These are phyloP conservation scores for Myotis davidii DNA, from an alignment of 2,113 vertebrate genomes.

Conservation along the genomic window DNA sequence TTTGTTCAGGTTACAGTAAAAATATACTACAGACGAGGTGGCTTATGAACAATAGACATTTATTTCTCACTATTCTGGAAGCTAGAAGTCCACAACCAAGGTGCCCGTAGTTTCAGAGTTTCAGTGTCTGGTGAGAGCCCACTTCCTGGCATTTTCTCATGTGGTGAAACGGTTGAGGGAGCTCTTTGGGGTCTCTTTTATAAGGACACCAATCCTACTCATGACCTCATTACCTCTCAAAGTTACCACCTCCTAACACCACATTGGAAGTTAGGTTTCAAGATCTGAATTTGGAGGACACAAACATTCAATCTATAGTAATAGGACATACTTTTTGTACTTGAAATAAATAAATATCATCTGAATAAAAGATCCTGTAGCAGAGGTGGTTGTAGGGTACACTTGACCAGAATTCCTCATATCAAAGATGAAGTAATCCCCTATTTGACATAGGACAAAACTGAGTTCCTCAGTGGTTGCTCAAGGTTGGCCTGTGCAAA, in stretches of 20 bases:
- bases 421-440: neutral
- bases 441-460: neutral
- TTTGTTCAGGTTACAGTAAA: neutral
- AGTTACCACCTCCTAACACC: neutral
- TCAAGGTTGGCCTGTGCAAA: neutral
- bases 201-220: neutral
- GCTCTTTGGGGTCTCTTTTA: neutral
- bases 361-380: neutral
- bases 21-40: neutral
- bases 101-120: neutral
- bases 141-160: neutral
- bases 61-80: neutral
- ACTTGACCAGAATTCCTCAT: neutral
- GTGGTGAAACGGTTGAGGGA: neutral
- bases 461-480: neutral
- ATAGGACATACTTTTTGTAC: neutral
- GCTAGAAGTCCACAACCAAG: neutral
- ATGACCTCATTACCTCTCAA: neutral
- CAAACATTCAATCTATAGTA: neutral
- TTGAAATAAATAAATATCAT: neutral
- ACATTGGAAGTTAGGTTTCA: neutral
- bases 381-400: neutral
- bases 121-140: neutral
- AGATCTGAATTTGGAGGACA: neutral
- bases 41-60: neutral